These are phyloP conservation scores for Lycocerus yunnanus DNA, from an alignment of 2,888 invertebrate genomes.

Conservation along the genomic window DNA sequence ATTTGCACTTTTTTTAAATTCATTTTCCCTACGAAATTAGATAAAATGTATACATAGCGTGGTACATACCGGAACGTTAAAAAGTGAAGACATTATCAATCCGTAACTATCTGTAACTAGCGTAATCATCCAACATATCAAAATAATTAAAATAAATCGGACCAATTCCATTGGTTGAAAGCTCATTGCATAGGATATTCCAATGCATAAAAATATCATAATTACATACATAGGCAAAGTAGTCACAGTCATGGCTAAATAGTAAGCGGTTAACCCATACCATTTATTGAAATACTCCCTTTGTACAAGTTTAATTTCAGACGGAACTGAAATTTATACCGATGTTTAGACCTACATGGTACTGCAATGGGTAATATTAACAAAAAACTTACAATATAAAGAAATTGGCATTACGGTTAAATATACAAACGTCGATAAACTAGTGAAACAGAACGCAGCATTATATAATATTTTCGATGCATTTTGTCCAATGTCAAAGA, in stretches of 20 bases:
- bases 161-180: conserved; percentile 75
- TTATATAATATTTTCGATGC: conserved; percentile 82
- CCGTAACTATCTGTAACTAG: conserved; percentile 81
- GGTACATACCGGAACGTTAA: conserved; percentile 78
- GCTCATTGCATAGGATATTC: conserved; percentile 74
- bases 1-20: too few species aligned
- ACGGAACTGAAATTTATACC: conserved; percentile 68
- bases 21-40: too few species aligned
- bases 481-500: conserved; percentile 75
- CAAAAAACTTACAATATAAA: conserved; percentile 71
- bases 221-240: conserved; percentile 73
- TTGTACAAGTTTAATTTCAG: conserved; percentile 76
- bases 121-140: conserved; percentile 71
- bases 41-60: too few species aligned
- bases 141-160: conserved; percentile 70
- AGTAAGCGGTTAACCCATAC: conserved; percentile 82
- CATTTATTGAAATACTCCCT: conserved; percentile 85
- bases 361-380: too few species aligned
- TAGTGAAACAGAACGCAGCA: conserved; percentile 82
- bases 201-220: conserved; percentile 69
- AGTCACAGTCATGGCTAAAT: conserved; percentile 71
- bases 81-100: conserved; percentile 71
- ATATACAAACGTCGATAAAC: conserved; percentile 78
- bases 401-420: conserved; percentile 83
- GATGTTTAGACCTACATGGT: too few species aligned